phyloP scores from a whole-genome alignment of 2,113 vertebrate species.

The Ginglymostoma cirratum region DNA sequence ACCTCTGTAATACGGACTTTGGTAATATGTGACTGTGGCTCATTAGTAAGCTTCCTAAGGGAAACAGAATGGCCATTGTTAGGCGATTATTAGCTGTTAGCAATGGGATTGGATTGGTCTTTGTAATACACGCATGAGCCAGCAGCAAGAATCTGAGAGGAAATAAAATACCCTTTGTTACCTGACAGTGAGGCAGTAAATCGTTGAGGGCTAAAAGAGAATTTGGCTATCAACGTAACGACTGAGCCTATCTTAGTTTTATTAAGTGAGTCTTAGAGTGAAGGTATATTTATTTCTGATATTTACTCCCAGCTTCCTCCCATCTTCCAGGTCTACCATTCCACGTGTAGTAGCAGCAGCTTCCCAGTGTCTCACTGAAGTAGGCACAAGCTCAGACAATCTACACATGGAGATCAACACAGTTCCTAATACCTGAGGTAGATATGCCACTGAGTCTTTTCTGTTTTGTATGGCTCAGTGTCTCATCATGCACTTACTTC shows the following conservation, averaged over 20 bases:
- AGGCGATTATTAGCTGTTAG: background rate
- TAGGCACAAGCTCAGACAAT: background rate
- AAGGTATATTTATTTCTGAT: background rate
- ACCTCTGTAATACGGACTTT: too few species aligned
- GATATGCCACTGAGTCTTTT: background rate
- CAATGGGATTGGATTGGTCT: background rate
- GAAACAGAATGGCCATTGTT: background rate
- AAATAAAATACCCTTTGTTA: background rate
- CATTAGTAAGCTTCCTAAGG: background rate
- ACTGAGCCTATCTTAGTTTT: background rate
- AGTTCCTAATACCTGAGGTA: background rate
- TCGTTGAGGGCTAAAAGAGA: background rate
- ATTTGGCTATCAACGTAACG: background rate
- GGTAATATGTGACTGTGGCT: background rate
- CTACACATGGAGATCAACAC: background rate
- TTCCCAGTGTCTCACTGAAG: background rate
- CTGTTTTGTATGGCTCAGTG: background rate
- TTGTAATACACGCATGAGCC: background rate
- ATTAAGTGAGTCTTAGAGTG: background rate
- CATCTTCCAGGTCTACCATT: background rate
- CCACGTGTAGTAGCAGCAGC: background rate
- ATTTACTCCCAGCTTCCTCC: background rate
- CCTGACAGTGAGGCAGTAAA: background rate
- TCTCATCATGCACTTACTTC: background rate
- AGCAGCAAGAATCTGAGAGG: background rate